Evolutionary conservation across 2,797 vertebrate species (phyloP), one percentile per base, ranked within the genome.

Genomic region (Oreonectes daqikongensis): DNA sequence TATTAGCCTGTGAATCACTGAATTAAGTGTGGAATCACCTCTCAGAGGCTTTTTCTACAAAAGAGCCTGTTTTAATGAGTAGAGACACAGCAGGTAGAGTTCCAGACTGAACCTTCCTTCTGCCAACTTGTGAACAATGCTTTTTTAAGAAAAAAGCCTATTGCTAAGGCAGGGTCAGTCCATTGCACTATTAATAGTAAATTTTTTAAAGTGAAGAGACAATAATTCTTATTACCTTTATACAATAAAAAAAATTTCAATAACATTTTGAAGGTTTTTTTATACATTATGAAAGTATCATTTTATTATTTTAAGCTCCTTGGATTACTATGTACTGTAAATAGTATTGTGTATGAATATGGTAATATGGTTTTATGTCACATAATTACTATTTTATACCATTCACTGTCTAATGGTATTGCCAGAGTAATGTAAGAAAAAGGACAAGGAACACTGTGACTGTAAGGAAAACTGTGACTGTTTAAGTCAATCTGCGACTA

Each of bases 1-100:
- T 78, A 86, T 78, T 83, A 84, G 79, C 77, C 82, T 82, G 83
- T 73, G 72, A 75, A 69, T 53, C 77, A 52, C 67, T 74, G 55
- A 50, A 24, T 48, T 73, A 74, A 72, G 84, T 89, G 87, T 82
- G 83, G 87, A 87, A 84, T 83, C 84, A 78, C 83, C 85, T 89
- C 88, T 75, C 75, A 80, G 78, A 88, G 82, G 79, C 85, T 22
- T 81, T 78, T 84, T 88, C 89, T 84, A 87, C 85, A 87, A 86
- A 88, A 88, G 72, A 84, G 69, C 80, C 82, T 84, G 84, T 85
- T 91, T 90, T 92, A 93, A 93, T 91, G 90, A 92, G 91, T 78
- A 76, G 79, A 83, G 84, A 80, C 90, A 81, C 92, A 93, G 92
- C 91, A 69, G 89, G 91, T 81, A 86, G 82, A 40, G 38, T 28